Evolutionary conservation across 2,797 vertebrate species (phyloP).

Genomic region (Siniperca scherzeri): DNA sequence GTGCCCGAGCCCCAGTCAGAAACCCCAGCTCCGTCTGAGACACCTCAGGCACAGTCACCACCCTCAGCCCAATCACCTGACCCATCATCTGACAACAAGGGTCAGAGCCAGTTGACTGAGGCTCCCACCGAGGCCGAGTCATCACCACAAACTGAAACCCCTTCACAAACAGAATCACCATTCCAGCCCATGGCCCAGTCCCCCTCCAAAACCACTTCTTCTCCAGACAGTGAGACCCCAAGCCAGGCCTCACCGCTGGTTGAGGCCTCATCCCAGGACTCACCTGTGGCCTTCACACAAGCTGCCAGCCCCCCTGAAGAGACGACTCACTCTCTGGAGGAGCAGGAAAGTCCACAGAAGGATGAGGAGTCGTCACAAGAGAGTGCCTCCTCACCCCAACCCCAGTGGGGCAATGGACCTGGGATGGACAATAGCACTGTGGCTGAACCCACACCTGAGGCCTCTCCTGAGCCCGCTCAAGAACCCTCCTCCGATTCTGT

Average conservation of each 20-base stretch:
- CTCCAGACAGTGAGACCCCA: conserved; percentile 55
- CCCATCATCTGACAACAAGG: conserved; percentile 44
- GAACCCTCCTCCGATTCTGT: conserved; percentile 56
- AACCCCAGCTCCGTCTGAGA: conserved; percentile 45
- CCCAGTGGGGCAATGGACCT: conserved; percentile 90
- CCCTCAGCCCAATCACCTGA: conserved; percentile 46
- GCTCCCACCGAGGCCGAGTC: conserved; percentile 30
- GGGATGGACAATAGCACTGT: conserved; percentile 88
- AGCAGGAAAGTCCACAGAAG: conserved; percentile 83
- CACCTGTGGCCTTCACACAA: conserved; percentile 65
- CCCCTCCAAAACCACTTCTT: conserved; percentile 40
- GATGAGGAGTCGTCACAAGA: conserved; percentile 74
- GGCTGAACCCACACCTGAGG: conserved; percentile 75
- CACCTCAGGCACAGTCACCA: conserved; percentile 39
- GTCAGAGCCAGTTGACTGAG: conserved; percentile 47
- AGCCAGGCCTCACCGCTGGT: conserved; percentile 36
- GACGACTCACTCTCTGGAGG: conserved; percentile 83
- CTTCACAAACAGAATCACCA: conserved; percentile 51
- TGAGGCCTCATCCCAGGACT: conserved; percentile 67
- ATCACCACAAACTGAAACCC: conserved; percentile 36
- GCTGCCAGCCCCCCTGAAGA: conserved; percentile 89
- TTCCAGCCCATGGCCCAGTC: conserved; percentile 28
- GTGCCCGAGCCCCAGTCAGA: conserved; percentile 51
- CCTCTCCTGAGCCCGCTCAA: conserved; percentile 50
- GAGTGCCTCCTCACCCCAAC: conserved; percentile 74